Percentiles rank a stretch among this genome's conserved stretches.
Evolutionary conservation across 1,140 invertebrate species (phyloP).

Genomic region (Drosophila kikkawai): DNA sequence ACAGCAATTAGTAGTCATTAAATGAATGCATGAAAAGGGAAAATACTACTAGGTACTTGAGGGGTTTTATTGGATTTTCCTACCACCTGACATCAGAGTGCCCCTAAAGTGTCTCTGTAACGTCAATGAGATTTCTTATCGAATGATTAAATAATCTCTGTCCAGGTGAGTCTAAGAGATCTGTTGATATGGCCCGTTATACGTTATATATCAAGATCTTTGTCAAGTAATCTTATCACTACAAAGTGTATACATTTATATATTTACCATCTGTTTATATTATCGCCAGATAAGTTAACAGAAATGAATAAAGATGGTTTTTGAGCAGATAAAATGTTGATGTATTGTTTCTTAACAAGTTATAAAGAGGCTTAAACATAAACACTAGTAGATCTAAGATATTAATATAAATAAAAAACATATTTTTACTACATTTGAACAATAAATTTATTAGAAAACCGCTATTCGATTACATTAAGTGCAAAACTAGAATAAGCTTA

Average conservation of each 20-base stretch:
- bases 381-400: too few species aligned
- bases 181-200: neutral
- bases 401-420: too few species aligned
- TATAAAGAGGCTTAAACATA: neutral
- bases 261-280: neutral
- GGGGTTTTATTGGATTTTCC: neutral
- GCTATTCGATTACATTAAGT: neutral
- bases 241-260: neutral
- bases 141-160: slow-evolving; percentile 16
- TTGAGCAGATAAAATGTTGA: neutral
- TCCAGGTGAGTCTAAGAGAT: slow-evolving; percentile 4
- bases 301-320: neutral
- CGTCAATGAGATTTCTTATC: slow-evolving; percentile 34
- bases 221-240: slow-evolving; percentile 18
- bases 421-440: neutral
- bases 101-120: neutral
- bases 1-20: neutral
- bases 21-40: slow-evolving; percentile 7
- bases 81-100: slow-evolving; percentile 19
- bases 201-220: slow-evolving; percentile 26
- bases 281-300: neutral
- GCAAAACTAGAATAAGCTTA: neutral
- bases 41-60: neutral
- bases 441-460: neutral
- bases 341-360: neutral